Conservation (phyloP, 2,797 vertebrate species). For the Nannoperca australis region DNA sequence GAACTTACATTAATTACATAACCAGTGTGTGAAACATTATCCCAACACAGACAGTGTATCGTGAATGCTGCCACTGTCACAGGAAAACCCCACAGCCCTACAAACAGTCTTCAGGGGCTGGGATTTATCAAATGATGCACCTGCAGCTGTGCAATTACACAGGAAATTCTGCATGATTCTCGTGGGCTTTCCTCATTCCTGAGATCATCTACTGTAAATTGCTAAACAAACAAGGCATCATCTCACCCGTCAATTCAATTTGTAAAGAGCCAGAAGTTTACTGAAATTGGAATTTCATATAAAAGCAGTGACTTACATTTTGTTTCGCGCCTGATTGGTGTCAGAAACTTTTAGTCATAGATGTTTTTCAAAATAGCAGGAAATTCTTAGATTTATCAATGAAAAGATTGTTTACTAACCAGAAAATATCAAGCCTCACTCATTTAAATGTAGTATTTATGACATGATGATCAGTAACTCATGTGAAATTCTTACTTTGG, state of each 20-base stretch:
- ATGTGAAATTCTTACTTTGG: neutral
- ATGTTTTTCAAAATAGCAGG: neutral
- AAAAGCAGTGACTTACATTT: neutral
- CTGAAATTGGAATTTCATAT: neutral
- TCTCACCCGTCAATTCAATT: neutral
- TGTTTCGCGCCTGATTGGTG: neutral
- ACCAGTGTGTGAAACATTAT: constrained; percentile 30
- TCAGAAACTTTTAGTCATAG: neutral
- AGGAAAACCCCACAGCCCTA: constrained; percentile 36
- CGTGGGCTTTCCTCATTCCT: neutral
- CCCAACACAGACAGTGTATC: constrained; percentile 1
- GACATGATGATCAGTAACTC: neutral
- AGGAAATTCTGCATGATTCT: constrained; percentile 14
- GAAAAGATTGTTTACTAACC: neutral
- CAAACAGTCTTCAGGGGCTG: constrained; percentile 5
- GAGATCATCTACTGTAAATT: neutral
- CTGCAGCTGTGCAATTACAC: constrained; percentile 24
- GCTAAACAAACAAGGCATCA: neutral
- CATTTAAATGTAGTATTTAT: neutral
- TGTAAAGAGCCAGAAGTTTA: neutral
- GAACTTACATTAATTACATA: constrained; percentile 21
- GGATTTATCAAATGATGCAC: constrained; percentile 37
- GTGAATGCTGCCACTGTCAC: constrained; percentile 21
- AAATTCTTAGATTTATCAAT: neutral
- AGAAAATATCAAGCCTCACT: neutral